Conservation (phyloP, 2,113 vertebrate genomes). For the Cyanoliseus patagonus region DNA sequence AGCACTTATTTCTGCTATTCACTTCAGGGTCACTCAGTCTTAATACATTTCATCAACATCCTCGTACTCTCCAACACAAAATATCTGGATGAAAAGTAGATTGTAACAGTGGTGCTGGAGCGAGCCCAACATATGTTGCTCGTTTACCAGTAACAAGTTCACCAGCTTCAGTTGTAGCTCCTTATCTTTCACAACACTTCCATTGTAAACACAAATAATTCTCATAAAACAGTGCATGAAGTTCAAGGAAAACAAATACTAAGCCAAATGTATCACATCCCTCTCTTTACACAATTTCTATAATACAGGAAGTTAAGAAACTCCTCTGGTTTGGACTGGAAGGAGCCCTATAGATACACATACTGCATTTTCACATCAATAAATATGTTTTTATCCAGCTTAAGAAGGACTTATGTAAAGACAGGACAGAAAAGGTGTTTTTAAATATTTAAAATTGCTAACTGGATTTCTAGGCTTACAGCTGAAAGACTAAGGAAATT, state of each 20-base stretch:
- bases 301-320: neutral
- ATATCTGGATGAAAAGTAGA: neutral
- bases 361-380: neutral
- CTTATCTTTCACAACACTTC: neutral
- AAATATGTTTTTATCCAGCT: neutral
- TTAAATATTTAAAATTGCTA: neutral
- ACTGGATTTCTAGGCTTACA: neutral
- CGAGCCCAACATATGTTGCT: neutral
- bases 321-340: neutral
- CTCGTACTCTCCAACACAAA: neutral
- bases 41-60: neutral
- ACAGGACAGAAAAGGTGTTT: neutral
- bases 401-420: neutral
- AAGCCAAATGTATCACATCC: neutral
- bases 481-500: neutral
- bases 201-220: neutral
- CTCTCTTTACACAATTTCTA: neutral
- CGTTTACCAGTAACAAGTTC: neutral
- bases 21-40: neutral
- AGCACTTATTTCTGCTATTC: neutral
- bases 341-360: neutral
- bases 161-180: neutral
- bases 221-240: neutral
- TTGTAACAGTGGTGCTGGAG: neutral
- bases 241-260: neutral